Percentiles rank a stretch among this genome's conserved stretches.
Conservation (phyloP, 2,888 invertebrate genomes). For the Timema cristinae region DNA sequence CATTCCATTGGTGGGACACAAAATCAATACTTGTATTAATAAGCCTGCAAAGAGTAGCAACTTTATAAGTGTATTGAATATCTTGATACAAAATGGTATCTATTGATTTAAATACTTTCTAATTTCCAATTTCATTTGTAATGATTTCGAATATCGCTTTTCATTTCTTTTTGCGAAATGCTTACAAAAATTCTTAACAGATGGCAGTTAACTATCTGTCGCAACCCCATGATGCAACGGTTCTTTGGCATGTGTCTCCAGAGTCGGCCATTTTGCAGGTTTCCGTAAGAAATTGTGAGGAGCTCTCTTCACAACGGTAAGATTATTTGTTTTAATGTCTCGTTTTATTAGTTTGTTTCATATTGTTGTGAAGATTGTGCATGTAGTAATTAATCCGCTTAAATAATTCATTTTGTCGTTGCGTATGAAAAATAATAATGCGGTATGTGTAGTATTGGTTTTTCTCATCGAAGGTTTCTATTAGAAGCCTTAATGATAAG, state of each 20-base stretch:
- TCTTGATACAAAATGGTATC: too few relatives aligned
- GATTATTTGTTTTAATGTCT: conserved; percentile 34
- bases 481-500: conserved; percentile 45
- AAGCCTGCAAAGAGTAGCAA: too few relatives aligned
- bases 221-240: conserved; percentile 50
- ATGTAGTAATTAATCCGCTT: neutral
- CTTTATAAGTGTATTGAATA: too few relatives aligned
- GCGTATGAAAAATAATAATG: conserved; percentile 22
- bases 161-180: conserved; percentile 3
- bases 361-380: neutral
- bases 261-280: conserved; percentile 66
- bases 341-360: neutral
- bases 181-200: conserved; percentile 24
- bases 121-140: too few relatives aligned
- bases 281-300: conserved; percentile 61
- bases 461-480: conserved; percentile 26
- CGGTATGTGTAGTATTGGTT: conserved; percentile 27
- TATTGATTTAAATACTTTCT: too few relatives aligned
- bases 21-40: too few relatives aligned
- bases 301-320: conserved; percentile 59
- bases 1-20: too few relatives aligned
- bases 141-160: neutral
- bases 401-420: neutral
- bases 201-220: conserved; percentile 25
- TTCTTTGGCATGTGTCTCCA: conserved; percentile 62